phyloP scores from a whole-genome alignment of 2,888 invertebrate genomes.

The Leucoptera coffeella region DNA sequence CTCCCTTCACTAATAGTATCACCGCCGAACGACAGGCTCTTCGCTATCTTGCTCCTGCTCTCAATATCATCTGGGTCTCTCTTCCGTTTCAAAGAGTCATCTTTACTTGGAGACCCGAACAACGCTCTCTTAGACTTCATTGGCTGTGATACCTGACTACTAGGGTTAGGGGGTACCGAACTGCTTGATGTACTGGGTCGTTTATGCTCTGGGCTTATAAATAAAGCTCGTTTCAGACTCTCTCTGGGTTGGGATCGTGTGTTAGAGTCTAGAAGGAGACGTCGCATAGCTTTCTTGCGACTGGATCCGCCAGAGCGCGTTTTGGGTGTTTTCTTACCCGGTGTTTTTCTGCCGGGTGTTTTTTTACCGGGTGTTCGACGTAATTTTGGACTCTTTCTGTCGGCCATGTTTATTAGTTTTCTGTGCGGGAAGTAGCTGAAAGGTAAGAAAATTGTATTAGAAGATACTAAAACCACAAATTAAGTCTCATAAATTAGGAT shows the following conservation, averaged over 20 bases:
- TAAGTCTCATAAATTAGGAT: too few species aligned
- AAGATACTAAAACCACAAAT: too few species aligned
- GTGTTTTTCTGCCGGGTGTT: conserved; percentile 31
- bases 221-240: conserved; percentile 64
- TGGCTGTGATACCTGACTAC: conserved; percentile 33
- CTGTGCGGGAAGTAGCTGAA: conserved; percentile 47
- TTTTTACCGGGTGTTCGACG: conserved; percentile 44
- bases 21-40: conserved; percentile 56
- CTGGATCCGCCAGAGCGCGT: conserved; percentile 57
- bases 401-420: conserved; percentile 32
- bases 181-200: too few species aligned
- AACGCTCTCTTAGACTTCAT: conserved; percentile 61
- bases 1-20: conserved; percentile 19
- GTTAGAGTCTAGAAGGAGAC: conserved; percentile 34
- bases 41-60: conserved; percentile 40
- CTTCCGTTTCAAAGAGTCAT: conserved; percentile 36
- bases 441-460: too few species aligned
- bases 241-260: conserved; percentile 40
- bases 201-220: conserved; percentile 62
- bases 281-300: conserved; percentile 50
- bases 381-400: conserved; percentile 38
- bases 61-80: conserved; percentile 32
- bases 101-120: conserved; percentile 55
- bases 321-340: conserved; percentile 47
- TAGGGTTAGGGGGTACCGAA: conserved; percentile 16